A percentile compares a stretch with the other conserved stretches of the same genome.
phyloP scores from a whole-genome alignment of 1,140 invertebrate genomes.

The Chrysomallon squamiferum region DNA sequence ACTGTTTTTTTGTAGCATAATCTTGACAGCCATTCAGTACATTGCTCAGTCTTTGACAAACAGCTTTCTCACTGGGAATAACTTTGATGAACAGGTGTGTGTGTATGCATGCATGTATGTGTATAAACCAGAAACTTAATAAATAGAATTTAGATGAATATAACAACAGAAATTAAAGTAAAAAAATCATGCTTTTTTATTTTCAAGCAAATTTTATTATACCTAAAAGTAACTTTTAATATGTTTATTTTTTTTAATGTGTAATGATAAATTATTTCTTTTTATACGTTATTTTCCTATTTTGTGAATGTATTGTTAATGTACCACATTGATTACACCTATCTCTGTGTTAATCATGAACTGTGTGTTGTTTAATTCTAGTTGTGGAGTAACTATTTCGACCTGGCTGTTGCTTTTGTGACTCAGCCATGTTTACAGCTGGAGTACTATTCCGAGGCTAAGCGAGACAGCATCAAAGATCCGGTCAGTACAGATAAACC shows the following conservation, averaged over 20 bases:
- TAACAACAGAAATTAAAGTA: no score
- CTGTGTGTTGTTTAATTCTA: conserved; percentile 51
- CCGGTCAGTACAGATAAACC: conserved; percentile 35
- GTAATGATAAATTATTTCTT: not conserved
- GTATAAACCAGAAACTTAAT: no score
- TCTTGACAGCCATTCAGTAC: conserved; percentile 53
- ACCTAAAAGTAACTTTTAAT: no score
- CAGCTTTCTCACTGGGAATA: conserved; percentile 64
- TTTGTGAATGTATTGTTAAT: not conserved
- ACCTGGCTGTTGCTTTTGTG: conserved; percentile 53
- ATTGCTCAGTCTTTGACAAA: conserved; percentile 77
- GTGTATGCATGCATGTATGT: no score
- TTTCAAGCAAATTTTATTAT: no score
- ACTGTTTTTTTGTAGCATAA: conserved; percentile 47
- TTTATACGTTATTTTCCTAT: not conserved
- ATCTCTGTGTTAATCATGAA: no score
- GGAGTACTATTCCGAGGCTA: conserved; percentile 53
- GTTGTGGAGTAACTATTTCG: conserved; percentile 57
- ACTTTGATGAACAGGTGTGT: conserved; percentile 74
- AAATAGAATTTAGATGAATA: no score
- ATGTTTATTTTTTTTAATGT: not conserved
- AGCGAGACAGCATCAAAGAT: conserved; percentile 47
- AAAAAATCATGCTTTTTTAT: no score
- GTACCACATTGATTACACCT: not conserved
- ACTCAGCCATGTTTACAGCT: conserved; percentile 57